Percentiles rank a stretch among this genome's conserved stretches.
Evolutionary conservation across 2,113 vertebrate species (phyloP).

Genomic region (Ariopsis seemanni): DNA sequence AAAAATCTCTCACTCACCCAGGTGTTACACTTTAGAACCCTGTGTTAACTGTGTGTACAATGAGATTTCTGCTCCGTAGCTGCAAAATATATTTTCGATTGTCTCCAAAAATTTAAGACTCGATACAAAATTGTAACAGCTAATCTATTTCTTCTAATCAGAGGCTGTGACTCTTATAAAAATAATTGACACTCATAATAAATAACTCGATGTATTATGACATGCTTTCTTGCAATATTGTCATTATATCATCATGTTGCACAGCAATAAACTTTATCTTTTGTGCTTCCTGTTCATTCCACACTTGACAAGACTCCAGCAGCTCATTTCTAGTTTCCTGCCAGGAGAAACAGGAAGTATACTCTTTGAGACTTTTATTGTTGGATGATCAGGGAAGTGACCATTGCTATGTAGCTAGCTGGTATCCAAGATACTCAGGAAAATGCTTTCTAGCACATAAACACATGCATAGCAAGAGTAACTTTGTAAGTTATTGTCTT

Average conservation of each 20-base stretch:
- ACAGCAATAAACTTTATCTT: background rate
- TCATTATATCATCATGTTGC: background rate
- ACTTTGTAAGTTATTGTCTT: background rate
- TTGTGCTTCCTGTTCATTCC: conserved; percentile 14
- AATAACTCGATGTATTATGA: background rate
- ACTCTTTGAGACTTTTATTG: background rate
- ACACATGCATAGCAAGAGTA: background rate
- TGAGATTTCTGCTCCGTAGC: background rate
- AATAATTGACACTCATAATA: background rate
- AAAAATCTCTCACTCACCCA: no score
- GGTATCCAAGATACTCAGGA: background rate
- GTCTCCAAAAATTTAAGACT: no score
- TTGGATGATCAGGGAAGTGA: background rate
- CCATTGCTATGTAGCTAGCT: background rate
- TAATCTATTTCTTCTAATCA: background rate
- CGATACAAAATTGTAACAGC: background rate
- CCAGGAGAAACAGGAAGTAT: conserved; percentile 5
- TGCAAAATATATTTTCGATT: background rate
- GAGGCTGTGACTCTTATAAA: background rate
- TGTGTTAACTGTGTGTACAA: background rate
- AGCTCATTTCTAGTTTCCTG: conserved; percentile 1
- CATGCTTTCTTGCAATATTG: background rate
- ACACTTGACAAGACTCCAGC: background rate
- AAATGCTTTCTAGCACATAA: background rate
- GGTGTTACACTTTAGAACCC: background rate